Evolutionary conservation across 2,797 vertebrate species (phyloP), one percentile per base, ranked within the genome.

Genomic region (Enteromius afrohamiltoni): DNA sequence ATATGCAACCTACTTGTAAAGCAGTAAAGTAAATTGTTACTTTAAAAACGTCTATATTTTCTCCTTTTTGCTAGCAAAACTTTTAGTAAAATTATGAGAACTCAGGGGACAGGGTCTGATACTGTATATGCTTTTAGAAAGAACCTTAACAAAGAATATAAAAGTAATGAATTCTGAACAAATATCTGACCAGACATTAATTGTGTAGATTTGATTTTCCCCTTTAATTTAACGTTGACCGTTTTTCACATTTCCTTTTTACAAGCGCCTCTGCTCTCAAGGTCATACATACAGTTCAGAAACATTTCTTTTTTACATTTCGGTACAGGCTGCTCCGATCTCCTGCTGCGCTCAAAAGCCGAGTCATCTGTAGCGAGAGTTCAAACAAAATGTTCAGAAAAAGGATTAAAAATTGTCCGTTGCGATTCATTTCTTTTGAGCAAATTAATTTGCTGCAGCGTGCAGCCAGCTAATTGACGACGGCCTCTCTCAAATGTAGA

Each of bases 361-460:
- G n/a, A 78, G 65, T 83, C 51, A 79, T 75, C 23, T 49, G 45
- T 51, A 55, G 62, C 31, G 14, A 17, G 11, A 85, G 70, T 78
- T 71, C 62, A 70, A 51, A 31, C 75, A 31, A 11, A 68, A 34
- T 49, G 45, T 42, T 71, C 29, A 58, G 64, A 80, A 64, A 80
- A 64, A 21, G 58, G 55, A 81, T 85, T 45, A 31, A n/a, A 77
- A 73, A 79, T 62, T 17, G 85, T 78, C 80, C 21, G 40, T 68
- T 62, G 2, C 60, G 78, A 83, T 80, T 64, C 11, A 21, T 71
- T 29, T 77, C 77, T 89, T 88, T 74, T 26, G 40, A 87, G 79
- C 69, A 69, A 77, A 84, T 88, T 79, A 64, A 85, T 89, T 85
- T 84, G 34, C 84, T 53, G 69, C 77, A 17, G 75, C 64, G 29